A percentile compares a stretch with the other conserved stretches of the same genome.
These are phyloP conservation scores for Bacillus rossius DNA, from an alignment of 1,140 invertebrate species.

Conservation along the genomic window DNA sequence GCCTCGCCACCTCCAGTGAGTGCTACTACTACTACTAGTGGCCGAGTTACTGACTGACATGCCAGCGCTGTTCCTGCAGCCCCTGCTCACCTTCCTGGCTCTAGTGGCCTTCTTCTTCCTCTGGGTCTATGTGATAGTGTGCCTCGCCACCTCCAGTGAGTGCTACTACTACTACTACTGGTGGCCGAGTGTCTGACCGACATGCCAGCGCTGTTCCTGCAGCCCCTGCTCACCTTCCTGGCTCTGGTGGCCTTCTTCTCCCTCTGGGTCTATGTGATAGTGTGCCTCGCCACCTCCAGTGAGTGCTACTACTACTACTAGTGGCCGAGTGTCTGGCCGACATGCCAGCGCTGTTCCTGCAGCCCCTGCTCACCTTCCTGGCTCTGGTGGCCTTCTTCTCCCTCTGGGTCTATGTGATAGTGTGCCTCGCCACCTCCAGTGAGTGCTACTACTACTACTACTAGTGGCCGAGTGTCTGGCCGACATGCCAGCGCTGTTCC, in stretches of 20 bases:
- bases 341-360: constrained; percentile 79
- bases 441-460: no score
- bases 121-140: constrained; percentile 76
- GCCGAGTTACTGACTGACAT: no score
- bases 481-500: constrained; percentile 75
- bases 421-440: constrained; percentile 64
- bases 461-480: no score
- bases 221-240: constrained; percentile 81
- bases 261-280: constrained; percentile 79
- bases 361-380: constrained; percentile 81
- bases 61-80: constrained; percentile 82
- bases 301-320: no score
- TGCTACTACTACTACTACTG: no score
- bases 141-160: constrained; percentile 65
- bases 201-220: constrained; percentile 79
- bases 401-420: constrained; percentile 79
- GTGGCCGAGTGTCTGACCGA: no score
- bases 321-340: no score
- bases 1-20: constrained; percentile 65
- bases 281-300: constrained; percentile 64
- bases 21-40: no score
- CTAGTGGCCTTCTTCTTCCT: constrained; percentile 74
- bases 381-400: constrained; percentile 71
- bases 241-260: constrained; percentile 71
- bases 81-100: constrained; percentile 76